Evolutionary conservation across 2,113 vertebrate species (phyloP), one percentile per base, ranked within the genome.

Genomic region (Arothron firmamentum): DNA sequence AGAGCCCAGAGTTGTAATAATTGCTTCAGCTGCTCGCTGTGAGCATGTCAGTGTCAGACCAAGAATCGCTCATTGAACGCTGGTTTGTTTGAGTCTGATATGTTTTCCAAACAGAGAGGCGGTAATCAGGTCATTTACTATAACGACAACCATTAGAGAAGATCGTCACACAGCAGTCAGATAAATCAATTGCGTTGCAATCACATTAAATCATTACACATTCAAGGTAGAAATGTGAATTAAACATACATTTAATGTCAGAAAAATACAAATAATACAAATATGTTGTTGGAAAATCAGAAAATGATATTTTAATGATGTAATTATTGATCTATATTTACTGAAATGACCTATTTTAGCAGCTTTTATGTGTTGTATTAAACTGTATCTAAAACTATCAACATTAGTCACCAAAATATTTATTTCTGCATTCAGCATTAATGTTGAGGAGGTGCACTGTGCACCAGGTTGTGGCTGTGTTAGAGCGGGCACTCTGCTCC

Each of bases 41-140:
- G 68, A 62, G 63, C 67, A 61, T 41, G 82, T 67, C 82, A 64
- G 75, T 64, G 75, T 80, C 64, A 64, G 75, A 72, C 80, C 16
- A 79, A 73, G 80, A 69, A n/a, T 74, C 62, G 41, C 74, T 68
- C 72, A 71, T 81, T 82, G 74, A 74, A 66, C 58, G 78, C 82
- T 78, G 87, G 70, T 83, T 84, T 87, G 83, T 82, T 38, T 83
- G 85, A 67, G 74, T 84, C 78, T 83, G 25, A 74, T 77, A 62
- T 81, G 82, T 82, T 83, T 85, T 78, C 79, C 80, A 84, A 85
- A 86, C 82, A 82, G 80, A 81, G 77, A 56, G 72, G 78, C 85
- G 71, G 84, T 87, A 90, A 90, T 91, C 88, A 90, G 88, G 88
- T 91, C 87, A 90, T 90, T 90, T 91, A 82, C 86, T 77, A 82